phyloP scores from a whole-genome alignment of 2,797 vertebrate genomes.

The Mallotus villosus region DNA sequence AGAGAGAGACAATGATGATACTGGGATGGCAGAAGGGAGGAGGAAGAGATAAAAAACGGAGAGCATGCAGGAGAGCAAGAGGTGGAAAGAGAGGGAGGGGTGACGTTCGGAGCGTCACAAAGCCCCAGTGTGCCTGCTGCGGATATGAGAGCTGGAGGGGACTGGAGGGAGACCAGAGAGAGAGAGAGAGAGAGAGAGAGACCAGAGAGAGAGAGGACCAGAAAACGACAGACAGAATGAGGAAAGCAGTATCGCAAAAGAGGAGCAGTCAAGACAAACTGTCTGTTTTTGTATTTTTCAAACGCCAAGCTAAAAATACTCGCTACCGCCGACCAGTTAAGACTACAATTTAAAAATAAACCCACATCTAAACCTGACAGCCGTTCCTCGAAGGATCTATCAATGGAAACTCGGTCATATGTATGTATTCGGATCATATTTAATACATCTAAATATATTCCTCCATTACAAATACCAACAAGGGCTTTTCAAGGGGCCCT shows the following conservation, averaged over 20 bases:
- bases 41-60: neutral
- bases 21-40: neutral
- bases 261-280: slow-evolving; percentile 44
- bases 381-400: slow-evolving; percentile 44
- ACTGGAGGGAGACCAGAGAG: slow-evolving; percentile 14
- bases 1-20: slow-evolving; percentile 1
- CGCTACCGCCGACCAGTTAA: slow-evolving; percentile 48
- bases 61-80: slow-evolving; percentile 2
- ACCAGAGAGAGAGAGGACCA: neutral
- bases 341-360: slow-evolving; percentile 61
- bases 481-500: neutral
- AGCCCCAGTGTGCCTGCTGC: slow-evolving; percentile 31
- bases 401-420: neutral
- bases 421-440: neutral
- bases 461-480: neutral
- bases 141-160: slow-evolving; percentile 24
- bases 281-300: slow-evolving; percentile 47
- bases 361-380: slow-evolving; percentile 46
- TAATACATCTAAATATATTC: too few relatives aligned
- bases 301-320: slow-evolving; percentile 58
- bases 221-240: neutral
- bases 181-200: neutral
- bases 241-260: slow-evolving; percentile 20
- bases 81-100: slow-evolving; percentile 20
- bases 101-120: slow-evolving; percentile 41